Evolutionary conservation across 2,888 invertebrate species (phyloP), one percentile per base, ranked within the genome.

Genomic region (Gasteruption jaculator): DNA sequence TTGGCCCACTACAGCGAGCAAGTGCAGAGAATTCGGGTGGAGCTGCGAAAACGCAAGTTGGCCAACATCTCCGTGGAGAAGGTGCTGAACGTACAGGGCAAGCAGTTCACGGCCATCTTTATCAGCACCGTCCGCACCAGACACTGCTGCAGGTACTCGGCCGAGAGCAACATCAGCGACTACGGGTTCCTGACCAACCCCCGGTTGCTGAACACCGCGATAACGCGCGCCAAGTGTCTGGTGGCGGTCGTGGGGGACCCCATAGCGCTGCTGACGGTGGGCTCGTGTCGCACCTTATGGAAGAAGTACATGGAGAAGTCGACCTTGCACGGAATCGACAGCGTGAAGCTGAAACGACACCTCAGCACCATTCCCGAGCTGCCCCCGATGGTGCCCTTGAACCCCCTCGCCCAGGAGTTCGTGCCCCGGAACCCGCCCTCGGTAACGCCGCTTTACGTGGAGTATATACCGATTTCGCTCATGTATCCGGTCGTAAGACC

Each of bases 181-280:
- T 86, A 85, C 60, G 88, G 89, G 0, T 90, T 90, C 63, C 71
- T 91, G 29, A 88, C 88, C 18, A 87, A 89, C 68, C 83, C 85
- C 1, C 85, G 88, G 58, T 75, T 91, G 4, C 68, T 91, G 18
- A 90, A 89, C 62, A 90, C 90, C 0, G 90, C 90, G 1, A 84
- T 91, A 36, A 90, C 81, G 1, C 75, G 90, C 43, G 89, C 90
- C 0, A 87, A 87, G 70, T 85, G 86, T 54, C 70, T 89, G 33
- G 87, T 91, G 0, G 86, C 86, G 3, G 87, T 90, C 10, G 85
- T 91, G 2, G 90, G 90, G 0, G 90, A 91, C 72, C 89, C 90
- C 0, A 81, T 89, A 1, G 86, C 87, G 0, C 72, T 91, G 7
- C 85, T 88, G 57, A 84, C 88, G 0, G 78, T 88, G 34, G 90